Evolutionary conservation across 2,888 invertebrate genomes (phyloP), one percentile per base, ranked within the genome.

Genomic region (Campoplex nolae): DNA sequence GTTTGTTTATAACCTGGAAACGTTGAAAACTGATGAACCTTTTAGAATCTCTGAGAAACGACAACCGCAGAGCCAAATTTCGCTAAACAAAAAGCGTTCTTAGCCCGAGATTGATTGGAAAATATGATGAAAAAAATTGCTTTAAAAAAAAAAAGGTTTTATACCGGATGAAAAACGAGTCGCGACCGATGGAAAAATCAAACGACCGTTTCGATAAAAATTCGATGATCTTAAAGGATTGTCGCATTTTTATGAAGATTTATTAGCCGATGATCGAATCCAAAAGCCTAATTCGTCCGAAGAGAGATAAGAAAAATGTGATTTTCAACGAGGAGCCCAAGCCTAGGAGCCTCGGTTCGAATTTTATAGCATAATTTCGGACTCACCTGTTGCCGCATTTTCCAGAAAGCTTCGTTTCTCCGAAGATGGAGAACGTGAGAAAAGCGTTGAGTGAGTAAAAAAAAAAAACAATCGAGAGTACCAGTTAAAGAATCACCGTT

Each of bases 321-420:
- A 48, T 23, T 48, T 13, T 48, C 48, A 13, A 16, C 3, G 16
- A 48, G 16, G 4, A 48, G 16, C 13, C 3, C 9, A n/a, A 56
- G 56, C 11, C 11, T 3, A 2, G 3, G 11, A 58, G 58, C 0
- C 11, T 1, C 3, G 28, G 2, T 13, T 28, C 0, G 28, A 58
- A 4, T 58, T 58, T 58, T 58, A 28, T 13, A 58, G 13, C 13
- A 28, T 58, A 28, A 58, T 58, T 58, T 58, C 58, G 32, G 32
- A 62, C 62, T 62, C 62, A 62, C 62, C 62, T 62, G 62, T 62
- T 62, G 62, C 62, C 32, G 62, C 62, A 28, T 68, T 71, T 71
- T 11, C 18, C 48, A 28, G 23, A 45, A 48, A 45, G 42, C 23
- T 9, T 45, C 13, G 45, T 11, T 28, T 11, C 45, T 45, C 42